phyloP scores from a whole-genome alignment of 2,888 invertebrate species.

The Hesperia comma region DNA sequence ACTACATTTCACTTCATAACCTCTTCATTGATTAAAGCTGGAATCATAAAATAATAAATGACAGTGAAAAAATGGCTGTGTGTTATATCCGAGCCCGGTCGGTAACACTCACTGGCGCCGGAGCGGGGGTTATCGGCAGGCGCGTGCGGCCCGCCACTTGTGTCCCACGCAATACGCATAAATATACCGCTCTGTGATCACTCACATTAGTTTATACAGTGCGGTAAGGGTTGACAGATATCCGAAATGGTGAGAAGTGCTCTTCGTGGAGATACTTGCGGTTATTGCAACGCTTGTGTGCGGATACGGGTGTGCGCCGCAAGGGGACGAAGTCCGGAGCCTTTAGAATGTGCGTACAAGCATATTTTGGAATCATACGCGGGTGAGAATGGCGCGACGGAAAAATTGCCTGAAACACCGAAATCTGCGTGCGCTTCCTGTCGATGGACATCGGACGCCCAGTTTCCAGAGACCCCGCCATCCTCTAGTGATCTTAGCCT shows the following conservation, averaged over 20 bases:
- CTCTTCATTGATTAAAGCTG: neutral
- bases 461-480: slow-evolving; percentile 77
- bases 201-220: slow-evolving; percentile 62
- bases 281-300: slow-evolving; percentile 78
- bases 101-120: slow-evolving; percentile 65
- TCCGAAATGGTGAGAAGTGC: slow-evolving; percentile 68
- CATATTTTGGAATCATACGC: slow-evolving; percentile 78
- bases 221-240: slow-evolving; percentile 51
- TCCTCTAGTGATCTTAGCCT: slow-evolving; percentile 74
- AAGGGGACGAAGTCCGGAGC: slow-evolving; percentile 72
- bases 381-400: slow-evolving; percentile 50
- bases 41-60: neutral
- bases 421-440: slow-evolving; percentile 72
- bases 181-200: slow-evolving; percentile 60
- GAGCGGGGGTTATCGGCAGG: slow-evolving; percentile 71
- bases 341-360: slow-evolving; percentile 77
- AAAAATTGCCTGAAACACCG: slow-evolving; percentile 59
- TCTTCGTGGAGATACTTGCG: slow-evolving; percentile 71
- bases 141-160: slow-evolving; percentile 76
- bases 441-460: slow-evolving; percentile 78
- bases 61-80: neutral
- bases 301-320: slow-evolving; percentile 70
- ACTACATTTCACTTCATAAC: neutral
- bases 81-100: slow-evolving; percentile 48
- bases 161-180: slow-evolving; percentile 57